Conservation (phyloP, 1,140 invertebrate genomes). For the Antheraea mylitta region DNA sequence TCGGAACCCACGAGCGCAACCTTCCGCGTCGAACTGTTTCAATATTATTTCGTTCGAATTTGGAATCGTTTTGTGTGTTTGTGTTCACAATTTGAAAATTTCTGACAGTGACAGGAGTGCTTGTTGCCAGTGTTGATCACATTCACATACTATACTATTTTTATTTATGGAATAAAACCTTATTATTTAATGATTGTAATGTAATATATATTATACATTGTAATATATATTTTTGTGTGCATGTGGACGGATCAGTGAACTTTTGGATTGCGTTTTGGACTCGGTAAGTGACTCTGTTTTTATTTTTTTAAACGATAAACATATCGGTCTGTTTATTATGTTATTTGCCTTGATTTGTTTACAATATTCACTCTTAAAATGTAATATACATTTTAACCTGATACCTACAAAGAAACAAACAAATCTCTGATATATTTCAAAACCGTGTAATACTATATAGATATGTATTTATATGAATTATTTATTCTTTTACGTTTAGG, state of each 20-base stretch:
- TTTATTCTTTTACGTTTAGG: neutral
- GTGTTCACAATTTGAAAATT: slow-evolving; percentile 42
- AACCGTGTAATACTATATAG: neutral
- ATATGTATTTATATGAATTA: neutral
- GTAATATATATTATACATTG: slow-evolving; percentile 31
- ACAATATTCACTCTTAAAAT: neutral
- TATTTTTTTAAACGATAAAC: neutral
- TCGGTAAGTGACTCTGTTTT: slow-evolving; percentile 46
- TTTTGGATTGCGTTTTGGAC: slow-evolving; percentile 74
- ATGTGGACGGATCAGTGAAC: slow-evolving; percentile 54
- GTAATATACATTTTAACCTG: neutral
- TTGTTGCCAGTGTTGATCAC: slow-evolving; percentile 35
- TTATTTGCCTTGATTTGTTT: neutral
- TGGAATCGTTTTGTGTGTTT: neutral
- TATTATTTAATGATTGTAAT: slow-evolving; percentile 13
- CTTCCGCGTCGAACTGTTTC: slow-evolving; percentile 18
- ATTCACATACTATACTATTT: neutral
- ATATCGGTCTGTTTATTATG: neutral
- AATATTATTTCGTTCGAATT: neutral
- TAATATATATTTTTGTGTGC: slow-evolving; percentile 45
- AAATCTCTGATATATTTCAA: neutral
- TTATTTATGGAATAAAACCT: slow-evolving; percentile 12
- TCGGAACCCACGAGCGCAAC: slow-evolving; percentile 21
- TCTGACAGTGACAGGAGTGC: slow-evolving; percentile 48
- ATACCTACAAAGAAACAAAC: neutral